Conservation (phyloP, 2,797 vertebrate genomes). For the Arvicola amphibius region DNA sequence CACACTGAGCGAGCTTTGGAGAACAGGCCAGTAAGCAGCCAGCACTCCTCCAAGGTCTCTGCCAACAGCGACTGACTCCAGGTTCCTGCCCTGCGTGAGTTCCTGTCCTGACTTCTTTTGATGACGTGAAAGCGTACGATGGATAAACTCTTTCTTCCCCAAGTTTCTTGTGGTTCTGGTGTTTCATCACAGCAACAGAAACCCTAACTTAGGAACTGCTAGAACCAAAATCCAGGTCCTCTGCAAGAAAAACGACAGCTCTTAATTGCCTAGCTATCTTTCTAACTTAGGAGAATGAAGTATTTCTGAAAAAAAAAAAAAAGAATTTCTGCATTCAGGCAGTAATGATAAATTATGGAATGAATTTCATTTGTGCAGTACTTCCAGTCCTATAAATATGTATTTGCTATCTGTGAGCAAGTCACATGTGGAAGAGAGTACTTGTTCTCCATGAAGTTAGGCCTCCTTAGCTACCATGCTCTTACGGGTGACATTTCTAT, state of each 20-base stretch:
- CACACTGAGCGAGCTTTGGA: too few species aligned
- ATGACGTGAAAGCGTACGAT: not conserved
- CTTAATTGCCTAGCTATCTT: not conserved
- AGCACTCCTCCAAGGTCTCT: not conserved
- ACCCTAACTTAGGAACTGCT: too few species aligned
- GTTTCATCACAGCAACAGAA: not conserved
- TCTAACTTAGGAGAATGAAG: not conserved
- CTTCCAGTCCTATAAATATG: not conserved
- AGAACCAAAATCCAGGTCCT: not conserved
- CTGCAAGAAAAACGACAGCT: not conserved
- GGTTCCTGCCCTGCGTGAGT: too few species aligned
- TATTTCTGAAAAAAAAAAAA: conserved; percentile 26
- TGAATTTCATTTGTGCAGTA: not conserved
- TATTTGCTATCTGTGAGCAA: not conserved
- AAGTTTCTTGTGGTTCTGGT: too few species aligned
- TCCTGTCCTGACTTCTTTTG: not conserved
- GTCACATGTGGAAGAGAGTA: not conserved
- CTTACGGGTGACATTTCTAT: not conserved
- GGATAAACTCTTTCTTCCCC: not conserved
- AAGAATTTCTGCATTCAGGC: not conserved
- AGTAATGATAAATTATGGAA: not conserved
- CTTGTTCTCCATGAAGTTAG: not conserved
- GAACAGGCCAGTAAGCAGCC: not conserved
- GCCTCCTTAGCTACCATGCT: not conserved
- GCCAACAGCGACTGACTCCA: too few species aligned